Conservation (phyloP, 2,888 invertebrate species). For the Mimumesa dahlbomi region DNA sequence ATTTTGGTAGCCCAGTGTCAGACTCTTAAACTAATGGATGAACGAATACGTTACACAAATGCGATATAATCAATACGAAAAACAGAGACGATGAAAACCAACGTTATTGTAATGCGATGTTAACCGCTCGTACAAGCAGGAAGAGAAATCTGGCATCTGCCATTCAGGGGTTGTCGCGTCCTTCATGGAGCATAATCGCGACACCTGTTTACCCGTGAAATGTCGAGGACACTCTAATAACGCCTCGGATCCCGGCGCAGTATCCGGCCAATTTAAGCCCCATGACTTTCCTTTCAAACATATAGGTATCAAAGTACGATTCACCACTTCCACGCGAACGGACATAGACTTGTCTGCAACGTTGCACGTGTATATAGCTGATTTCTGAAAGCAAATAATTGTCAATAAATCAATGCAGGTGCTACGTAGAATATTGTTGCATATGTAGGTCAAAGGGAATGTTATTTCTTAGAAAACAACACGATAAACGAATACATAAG, state of each 20-base stretch:
- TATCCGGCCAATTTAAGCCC: conserved; percentile 85
- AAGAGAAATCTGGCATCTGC: conserved; percentile 89
- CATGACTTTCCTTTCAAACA: conserved; percentile 83
- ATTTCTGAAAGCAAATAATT: conserved; percentile 83
- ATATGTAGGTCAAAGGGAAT: too few relatives aligned
- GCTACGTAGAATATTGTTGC: too few relatives aligned
- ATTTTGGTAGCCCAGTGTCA: conserved; percentile 85
- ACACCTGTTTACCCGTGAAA: conserved; percentile 72
- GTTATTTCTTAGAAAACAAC: neutral
- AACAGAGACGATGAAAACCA: conserved; percentile 59
- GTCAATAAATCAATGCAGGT: too few relatives aligned
- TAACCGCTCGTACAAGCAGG: conserved; percentile 86
- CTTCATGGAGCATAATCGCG: conserved; percentile 83
- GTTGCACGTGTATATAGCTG: conserved; percentile 89
- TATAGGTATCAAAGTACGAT: conserved; percentile 83
- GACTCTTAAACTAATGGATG: conserved; percentile 81
- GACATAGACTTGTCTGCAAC: conserved; percentile 84
- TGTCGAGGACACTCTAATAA: conserved; percentile 83
- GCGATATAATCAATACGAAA: neutral
- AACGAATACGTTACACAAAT: neutral
- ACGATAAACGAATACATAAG: neutral
- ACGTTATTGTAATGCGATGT: conserved; percentile 85
- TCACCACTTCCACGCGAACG: conserved; percentile 86
- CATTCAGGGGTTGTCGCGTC: conserved; percentile 86
- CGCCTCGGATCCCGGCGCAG: conserved; percentile 88